phyloP scores from a whole-genome alignment of 2,888 invertebrate species.

The Drosophila cognata region DNA sequence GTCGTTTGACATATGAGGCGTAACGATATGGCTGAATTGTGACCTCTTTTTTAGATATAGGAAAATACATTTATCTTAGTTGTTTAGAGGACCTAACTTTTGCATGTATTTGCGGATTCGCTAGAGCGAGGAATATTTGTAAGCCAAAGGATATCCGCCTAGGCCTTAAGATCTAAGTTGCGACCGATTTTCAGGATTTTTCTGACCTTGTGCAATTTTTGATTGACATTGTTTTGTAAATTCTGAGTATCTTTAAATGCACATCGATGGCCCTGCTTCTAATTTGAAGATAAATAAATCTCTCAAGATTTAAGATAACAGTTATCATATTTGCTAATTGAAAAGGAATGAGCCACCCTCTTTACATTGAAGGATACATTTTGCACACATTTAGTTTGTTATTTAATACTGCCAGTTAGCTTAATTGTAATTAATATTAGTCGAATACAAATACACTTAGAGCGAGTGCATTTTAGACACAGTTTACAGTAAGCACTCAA shows the following conservation, averaged over 20 bases:
- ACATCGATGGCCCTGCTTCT: not conserved
- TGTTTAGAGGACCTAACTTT: not conserved
- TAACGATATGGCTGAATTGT: not conserved
- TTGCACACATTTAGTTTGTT: conserved; percentile 49
- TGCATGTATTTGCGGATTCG: not conserved
- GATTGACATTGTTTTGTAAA: not conserved
- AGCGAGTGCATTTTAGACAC: conserved; percentile 11
- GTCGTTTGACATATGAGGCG: not conserved
- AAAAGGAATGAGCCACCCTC: not conserved
- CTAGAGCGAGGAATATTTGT: not conserved
- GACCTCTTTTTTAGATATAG: no score
- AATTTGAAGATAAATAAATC: not conserved
- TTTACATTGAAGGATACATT: conserved; percentile 6
- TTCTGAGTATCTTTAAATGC: not conserved
- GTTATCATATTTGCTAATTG: not conserved
- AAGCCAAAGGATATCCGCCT: not conserved
- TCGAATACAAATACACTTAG: conserved; percentile 5
- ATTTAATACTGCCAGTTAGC: conserved; percentile 8
- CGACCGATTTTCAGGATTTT: not conserved
- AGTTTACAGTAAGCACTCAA: conserved; percentile 17
- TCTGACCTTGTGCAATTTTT: not conserved
- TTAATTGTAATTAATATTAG: conserved; percentile 7
- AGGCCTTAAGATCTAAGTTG: not conserved
- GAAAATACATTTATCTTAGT: not conserved
- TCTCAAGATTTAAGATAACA: not conserved